Percentiles rank a stretch among this genome's conserved stretches.
Conservation (phyloP, 2,797 vertebrate genomes). For the Alcedo atthis region DNA sequence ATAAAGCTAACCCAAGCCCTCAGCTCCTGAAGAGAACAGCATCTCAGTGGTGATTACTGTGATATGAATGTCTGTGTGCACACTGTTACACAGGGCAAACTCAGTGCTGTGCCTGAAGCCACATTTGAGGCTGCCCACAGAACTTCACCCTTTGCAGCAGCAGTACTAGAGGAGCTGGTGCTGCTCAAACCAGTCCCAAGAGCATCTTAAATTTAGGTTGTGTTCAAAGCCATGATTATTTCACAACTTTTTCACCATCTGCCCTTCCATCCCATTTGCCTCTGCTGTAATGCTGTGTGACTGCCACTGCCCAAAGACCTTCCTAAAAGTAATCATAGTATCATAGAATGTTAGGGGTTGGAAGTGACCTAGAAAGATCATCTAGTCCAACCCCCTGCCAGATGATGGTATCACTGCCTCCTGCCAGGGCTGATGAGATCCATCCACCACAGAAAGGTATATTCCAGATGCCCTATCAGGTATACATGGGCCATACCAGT, state of each 20-base stretch:
- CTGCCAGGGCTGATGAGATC: background rate
- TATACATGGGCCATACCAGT: accelerated
- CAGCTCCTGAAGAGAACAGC: background rate
- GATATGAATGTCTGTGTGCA: background rate
- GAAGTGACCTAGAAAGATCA: too few species aligned
- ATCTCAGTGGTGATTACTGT: background rate
- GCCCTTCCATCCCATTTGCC: background rate
- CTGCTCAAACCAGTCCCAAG: background rate
- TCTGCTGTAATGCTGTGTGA: background rate
- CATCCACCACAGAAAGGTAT: background rate
- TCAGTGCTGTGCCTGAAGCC: background rate
- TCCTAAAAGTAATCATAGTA: background rate
- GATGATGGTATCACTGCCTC: background rate
- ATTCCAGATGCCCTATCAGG: background rate
- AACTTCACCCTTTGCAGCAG: background rate
- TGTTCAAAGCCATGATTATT: background rate
- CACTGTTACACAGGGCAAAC: background rate
- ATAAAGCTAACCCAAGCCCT: background rate
- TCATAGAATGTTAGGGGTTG: background rate
- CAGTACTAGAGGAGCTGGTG: background rate
- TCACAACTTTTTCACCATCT: background rate
- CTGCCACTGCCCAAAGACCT: background rate
- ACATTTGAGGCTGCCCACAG: background rate
- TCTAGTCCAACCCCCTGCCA: too few species aligned
- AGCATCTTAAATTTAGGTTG: background rate